Conservation (phyloP, 2,113 vertebrate species). For the Axis porcinus region DNA sequence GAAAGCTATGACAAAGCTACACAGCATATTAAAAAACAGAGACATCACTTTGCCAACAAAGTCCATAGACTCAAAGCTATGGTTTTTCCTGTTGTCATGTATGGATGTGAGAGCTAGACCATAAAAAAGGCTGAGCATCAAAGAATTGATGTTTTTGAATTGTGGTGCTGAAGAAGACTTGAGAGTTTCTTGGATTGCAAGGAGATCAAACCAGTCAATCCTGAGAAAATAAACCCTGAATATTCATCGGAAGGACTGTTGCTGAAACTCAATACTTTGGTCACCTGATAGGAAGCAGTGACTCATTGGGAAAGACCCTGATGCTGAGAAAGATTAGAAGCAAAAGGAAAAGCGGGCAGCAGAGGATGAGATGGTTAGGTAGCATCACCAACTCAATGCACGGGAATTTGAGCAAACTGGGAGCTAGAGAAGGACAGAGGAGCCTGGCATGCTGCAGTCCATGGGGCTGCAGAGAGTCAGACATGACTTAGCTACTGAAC, state of each 20-base stretch:
- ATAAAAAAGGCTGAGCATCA: background rate
- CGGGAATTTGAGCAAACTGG: background rate
- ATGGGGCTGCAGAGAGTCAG: background rate
- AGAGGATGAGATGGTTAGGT: background rate
- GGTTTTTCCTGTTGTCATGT: background rate
- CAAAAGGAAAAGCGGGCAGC: background rate
- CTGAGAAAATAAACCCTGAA: background rate
- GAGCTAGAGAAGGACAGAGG: background rate
- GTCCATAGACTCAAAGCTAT: background rate
- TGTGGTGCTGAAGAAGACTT: background rate
- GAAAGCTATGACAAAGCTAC: background rate
- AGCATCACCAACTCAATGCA: background rate
- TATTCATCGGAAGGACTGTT: background rate
- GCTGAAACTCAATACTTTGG: background rate
- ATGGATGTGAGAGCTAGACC: background rate
- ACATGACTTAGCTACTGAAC: background rate
- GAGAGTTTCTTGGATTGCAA: background rate
- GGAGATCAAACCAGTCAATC: background rate
- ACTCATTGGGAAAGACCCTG: background rate
- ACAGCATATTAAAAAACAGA: background rate
- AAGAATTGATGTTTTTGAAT: background rate
- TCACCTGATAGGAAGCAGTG: background rate
- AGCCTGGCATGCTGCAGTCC: background rate
- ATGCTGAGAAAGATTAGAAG: background rate
- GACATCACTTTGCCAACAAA: background rate